Base-by-base conservation (phyloP, 2,113 vertebrate species). In the Opisthocomus hoazin region DNA sequence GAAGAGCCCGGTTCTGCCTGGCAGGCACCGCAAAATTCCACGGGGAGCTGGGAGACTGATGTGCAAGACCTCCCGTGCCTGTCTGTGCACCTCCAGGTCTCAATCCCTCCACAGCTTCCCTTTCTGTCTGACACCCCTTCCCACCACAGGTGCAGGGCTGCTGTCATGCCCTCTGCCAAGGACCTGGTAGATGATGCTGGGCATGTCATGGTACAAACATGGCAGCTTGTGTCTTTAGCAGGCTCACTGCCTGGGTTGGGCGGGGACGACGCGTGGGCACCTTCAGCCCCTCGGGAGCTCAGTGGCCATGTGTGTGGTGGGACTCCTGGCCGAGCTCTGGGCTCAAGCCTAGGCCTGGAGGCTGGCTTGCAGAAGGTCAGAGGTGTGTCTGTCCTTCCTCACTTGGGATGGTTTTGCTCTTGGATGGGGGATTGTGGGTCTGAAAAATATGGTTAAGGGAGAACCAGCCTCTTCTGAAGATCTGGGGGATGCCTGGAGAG, bases 241-340 rank as follows among this genome's bases (percentile, higher is more conserved):
- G 36, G 41, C n/a, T 74, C 24, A 12, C 23, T 77, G 46, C 34
- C 64, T 90, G 76, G 37, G 32, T 51, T 39, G 21, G 54, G 20
- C 78, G 21, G 15, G 34, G 19, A 45, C 2, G 15, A 48, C 2
- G 2, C 0, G 0, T 32, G 32, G 43, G 15, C n/a, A 12, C n/a
- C 37, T 50, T 82, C 41, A 68, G 65, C 23, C 34, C 5, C 10
- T 43, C 56, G 78, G 73, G 53, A 56, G 21, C 60, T 81, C 5
- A 0, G 45, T 84, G 51, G 48, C 34, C 11, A 2, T 19, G 18
- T 29, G 26, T 76, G 24, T 69, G 71, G 39, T 92, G 26, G 41
- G 68, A 84, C n/a, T 79, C 10, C 18, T 39, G 29, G 30, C 16
- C 5, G 4, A 82, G 48, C 57, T 32, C 34, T 58, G 51, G 29